A percentile compares a stretch with the other conserved stretches of the same genome.
phyloP scores from a whole-genome alignment of 2,113 vertebrate genomes.

The Syngnathus typhle region DNA sequence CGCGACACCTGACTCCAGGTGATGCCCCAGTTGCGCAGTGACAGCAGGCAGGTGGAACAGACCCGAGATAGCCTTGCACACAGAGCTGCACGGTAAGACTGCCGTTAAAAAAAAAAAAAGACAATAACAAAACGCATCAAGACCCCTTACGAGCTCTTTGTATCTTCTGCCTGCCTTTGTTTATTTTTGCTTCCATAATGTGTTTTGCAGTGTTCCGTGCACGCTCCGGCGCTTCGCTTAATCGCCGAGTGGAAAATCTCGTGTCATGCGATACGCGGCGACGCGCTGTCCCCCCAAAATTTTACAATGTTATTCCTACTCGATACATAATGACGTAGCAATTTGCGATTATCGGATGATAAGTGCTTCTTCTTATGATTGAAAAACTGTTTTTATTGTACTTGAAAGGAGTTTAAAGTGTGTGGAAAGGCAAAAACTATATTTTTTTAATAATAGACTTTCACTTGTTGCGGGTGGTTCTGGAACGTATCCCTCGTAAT shows the following conservation, averaged over 20 bases:
- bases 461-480: too few relatives aligned
- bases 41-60: constrained; percentile 73
- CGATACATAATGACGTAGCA: background rate
- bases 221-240: background rate
- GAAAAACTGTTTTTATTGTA: too few relatives aligned
- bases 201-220: background rate
- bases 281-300: background rate
- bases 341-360: background rate
- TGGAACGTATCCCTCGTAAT: too few relatives aligned
- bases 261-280: constrained; percentile 7
- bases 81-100: constrained; percentile 65
- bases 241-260: constrained; percentile 9
- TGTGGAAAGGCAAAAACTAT: too few relatives aligned
- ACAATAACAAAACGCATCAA: background rate
- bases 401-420: too few relatives aligned
- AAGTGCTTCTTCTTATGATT: background rate
- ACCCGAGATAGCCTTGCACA: constrained; percentile 35
- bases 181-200: background rate
- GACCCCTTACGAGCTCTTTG: background rate
- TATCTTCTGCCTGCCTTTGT: background rate
- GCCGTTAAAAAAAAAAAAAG: constrained; percentile 13
- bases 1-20: constrained; percentile 76
- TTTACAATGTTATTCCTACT: background rate
- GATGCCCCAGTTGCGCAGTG: constrained; percentile 70
- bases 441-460: too few relatives aligned